Evolutionary conservation across 1,140 invertebrate species (phyloP).

Genomic region (Steinernema feltiae): DNA sequence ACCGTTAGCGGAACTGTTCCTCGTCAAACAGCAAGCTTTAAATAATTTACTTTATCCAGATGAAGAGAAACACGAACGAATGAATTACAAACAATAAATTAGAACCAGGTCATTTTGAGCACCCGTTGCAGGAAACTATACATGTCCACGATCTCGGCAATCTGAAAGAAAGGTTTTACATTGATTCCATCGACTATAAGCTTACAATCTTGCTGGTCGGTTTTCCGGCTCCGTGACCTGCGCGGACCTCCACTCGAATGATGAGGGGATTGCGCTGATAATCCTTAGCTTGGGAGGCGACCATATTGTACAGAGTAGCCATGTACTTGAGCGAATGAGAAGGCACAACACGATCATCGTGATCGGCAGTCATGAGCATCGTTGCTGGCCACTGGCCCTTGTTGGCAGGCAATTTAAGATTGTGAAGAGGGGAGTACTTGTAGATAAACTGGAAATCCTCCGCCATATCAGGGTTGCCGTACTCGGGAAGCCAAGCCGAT

Average conservation of each 20-base stretch:
- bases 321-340: slow-evolving; percentile 91
- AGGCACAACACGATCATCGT: slow-evolving; percentile 94
- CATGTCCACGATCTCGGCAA: slow-evolving; percentile 48
- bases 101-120: slow-evolving; percentile 28
- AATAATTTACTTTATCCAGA: too few species aligned
- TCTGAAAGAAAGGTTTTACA: slow-evolving; percentile 22
- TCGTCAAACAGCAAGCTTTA: too few species aligned
- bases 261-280: slow-evolving; percentile 79
- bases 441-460: slow-evolving; percentile 80
- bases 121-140: slow-evolving; percentile 46
- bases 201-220: slow-evolving; percentile 82
- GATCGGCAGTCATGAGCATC: slow-evolving; percentile 85
- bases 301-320: slow-evolving; percentile 76
- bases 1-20: too few species aligned
- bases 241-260: slow-evolving; percentile 82
- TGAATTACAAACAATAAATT: not conserved
- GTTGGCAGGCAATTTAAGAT: slow-evolving; percentile 68
- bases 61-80: too few species aligned
- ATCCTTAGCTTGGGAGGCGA: slow-evolving; percentile 65
- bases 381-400: slow-evolving; percentile 76
- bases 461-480: slow-evolving; percentile 79
- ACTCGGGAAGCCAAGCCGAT: slow-evolving; percentile 90
- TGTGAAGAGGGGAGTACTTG: slow-evolving; percentile 89
- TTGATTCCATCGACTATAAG: slow-evolving; percentile 20
- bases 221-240: slow-evolving; percentile 90